Base-by-base conservation (phyloP, 1,140 invertebrate species). In the Pseudomyrmex dendroicus region DNA sequence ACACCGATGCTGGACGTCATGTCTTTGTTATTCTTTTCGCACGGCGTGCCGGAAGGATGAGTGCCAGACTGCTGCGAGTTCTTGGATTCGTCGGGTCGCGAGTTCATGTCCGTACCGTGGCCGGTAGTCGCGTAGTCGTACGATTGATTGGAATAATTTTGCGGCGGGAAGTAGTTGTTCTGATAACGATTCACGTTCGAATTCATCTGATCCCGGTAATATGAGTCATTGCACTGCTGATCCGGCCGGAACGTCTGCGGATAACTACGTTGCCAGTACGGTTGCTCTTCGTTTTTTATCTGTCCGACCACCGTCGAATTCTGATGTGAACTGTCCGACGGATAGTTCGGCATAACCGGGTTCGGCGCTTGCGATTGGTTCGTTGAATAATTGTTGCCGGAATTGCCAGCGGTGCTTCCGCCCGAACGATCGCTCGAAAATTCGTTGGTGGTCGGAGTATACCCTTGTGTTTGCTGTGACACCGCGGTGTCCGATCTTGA, bases 221-320 rank as follows among this genome's bases (percentile, higher is more conserved):
- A 94, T 0, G 90, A 74, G 67, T 93, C 91, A 35, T 90, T 90
- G 50, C 91, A 92, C 15, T 93, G 91, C 22, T 92, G 89, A 63
- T 93, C 91, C 5, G 90, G 61, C 9, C 87, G 77, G 17, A 91
- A 91, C 7, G 90, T n/a, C 46, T 92, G 91, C 20, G 87, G 56
- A 83, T 94, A 94, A 84, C 92, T 93, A 15, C 91, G 85, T 67
- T 94, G 93, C 94, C 93, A 94, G 57, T 91, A 94, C n/a, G 91
- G 89, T 66, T 35, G 35, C 35, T 94, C 91, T 5, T 92, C 56
- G 52, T 17, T 80, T 73, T 93, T 94, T 72, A 91, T 90, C 17
- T 85, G 87, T 57, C 83, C 84, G 9, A 84, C 78, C 22, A 54
- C n/a, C 3, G 64, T 13, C 61, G 86, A 78, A 59, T 82, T 91